Conservation (phyloP, 2,797 vertebrate species). For the Schizopygopsis pylzovi region DNA sequence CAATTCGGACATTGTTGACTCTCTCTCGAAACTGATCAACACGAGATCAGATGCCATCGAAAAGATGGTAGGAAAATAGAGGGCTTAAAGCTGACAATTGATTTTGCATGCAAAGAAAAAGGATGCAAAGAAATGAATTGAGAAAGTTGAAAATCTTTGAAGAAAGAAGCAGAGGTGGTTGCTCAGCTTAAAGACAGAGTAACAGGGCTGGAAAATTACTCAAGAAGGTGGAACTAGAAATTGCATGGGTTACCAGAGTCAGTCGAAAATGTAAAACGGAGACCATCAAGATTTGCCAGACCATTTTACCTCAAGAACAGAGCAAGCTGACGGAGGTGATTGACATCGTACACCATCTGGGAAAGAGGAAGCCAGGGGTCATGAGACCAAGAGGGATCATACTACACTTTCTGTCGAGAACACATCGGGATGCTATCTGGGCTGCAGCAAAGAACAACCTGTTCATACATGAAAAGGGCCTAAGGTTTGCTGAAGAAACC, state of each 20-base stretch:
- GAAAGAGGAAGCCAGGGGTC: no score
- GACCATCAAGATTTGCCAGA: no score
- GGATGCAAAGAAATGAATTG: neutral
- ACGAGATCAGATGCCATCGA: neutral
- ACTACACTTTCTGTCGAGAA: neutral
- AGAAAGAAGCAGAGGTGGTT: neutral
- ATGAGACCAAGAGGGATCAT: neutral
- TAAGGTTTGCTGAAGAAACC: neutral
- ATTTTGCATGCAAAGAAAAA: neutral
- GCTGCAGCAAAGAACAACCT: neutral
- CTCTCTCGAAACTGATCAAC: neutral
- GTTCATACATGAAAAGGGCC: neutral
- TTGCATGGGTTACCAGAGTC: no score
- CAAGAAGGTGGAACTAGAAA: neutral
- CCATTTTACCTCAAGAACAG: no score
- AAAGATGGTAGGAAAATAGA: conserved; percentile 2
- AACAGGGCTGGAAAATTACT: neutral
- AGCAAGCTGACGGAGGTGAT: no score
- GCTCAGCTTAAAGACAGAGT: neutral
- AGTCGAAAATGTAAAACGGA: no score
- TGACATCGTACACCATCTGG: no score
- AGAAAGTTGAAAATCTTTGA: neutral
- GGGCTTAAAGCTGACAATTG: neutral
- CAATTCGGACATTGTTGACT: neutral
- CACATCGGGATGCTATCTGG: neutral